Evolutionary conservation across 2,888 invertebrate genomes (phyloP).

Genomic region (Xylota segnis): DNA sequence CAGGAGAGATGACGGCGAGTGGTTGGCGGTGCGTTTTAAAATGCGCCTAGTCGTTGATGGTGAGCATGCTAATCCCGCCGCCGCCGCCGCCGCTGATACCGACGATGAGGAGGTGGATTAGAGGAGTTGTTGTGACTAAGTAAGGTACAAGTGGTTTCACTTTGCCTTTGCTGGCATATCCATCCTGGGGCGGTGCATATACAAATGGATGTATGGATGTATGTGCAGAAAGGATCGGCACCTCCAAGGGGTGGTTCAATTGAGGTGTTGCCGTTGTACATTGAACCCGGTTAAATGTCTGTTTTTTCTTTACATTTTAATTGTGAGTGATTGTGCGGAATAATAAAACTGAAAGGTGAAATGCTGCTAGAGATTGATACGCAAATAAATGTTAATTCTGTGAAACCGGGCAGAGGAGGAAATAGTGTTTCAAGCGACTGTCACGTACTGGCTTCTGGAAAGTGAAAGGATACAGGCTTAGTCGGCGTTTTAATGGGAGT

Average conservation of each 20-base stretch:
- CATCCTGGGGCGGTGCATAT: slow-evolving; percentile 53
- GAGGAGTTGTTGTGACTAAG: slow-evolving; percentile 36
- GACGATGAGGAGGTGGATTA: slow-evolving; percentile 41
- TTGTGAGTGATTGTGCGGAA: slow-evolving; percentile 53
- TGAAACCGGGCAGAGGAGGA: slow-evolving; percentile 3
- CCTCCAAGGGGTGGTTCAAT: slow-evolving; percentile 25
- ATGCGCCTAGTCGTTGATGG: slow-evolving; percentile 32
- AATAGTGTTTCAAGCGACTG: slow-evolving; percentile 1
- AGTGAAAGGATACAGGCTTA: slow-evolving; percentile 50
- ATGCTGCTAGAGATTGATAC: slow-evolving; percentile 59
- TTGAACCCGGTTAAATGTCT: slow-evolving; percentile 41
- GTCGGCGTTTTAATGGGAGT: slow-evolving; percentile 11
- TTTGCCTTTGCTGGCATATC: slow-evolving; percentile 31
- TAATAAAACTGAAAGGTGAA: slow-evolving; percentile 65
- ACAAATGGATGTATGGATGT: neutral
- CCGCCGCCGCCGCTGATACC: too few relatives aligned
- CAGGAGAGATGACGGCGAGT: slow-evolving; percentile 33
- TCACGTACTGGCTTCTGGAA: slow-evolving; percentile 27
- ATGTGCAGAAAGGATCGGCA: slow-evolving; percentile 55
- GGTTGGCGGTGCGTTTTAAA: slow-evolving; percentile 27
- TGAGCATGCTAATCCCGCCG: slow-evolving; percentile 57
- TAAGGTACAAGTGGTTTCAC: slow-evolving; percentile 58
- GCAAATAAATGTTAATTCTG: slow-evolving; percentile 32
- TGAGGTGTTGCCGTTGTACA: slow-evolving; percentile 52
- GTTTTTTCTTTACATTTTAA: slow-evolving; percentile 46